Conservation (phyloP, 2,888 invertebrate species). For the Sesia apiformis region DNA sequence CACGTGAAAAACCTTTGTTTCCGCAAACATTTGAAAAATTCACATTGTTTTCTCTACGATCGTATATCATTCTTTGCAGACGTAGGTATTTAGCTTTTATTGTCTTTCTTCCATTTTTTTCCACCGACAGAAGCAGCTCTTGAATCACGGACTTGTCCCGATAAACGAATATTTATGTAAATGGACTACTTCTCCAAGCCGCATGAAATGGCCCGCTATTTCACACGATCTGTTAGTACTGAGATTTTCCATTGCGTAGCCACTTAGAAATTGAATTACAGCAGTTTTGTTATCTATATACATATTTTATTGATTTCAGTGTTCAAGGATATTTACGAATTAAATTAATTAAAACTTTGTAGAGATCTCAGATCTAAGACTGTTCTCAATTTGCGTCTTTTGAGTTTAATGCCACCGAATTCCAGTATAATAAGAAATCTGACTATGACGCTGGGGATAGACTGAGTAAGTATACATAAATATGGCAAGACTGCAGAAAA, state of each 20-base stretch:
- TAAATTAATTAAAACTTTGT: too few relatives aligned
- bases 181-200: conserved; percentile 33
- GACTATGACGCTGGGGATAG: too few relatives aligned
- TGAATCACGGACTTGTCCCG: conserved; percentile 42
- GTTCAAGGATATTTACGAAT: too few relatives aligned
- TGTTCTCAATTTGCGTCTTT: too few relatives aligned
- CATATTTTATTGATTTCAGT: too few relatives aligned
- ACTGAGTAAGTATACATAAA: too few relatives aligned
- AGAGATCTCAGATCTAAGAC: too few relatives aligned
- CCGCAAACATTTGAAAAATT: neutral
- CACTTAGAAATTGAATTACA: conserved; percentile 13
- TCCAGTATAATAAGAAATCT: too few relatives aligned
- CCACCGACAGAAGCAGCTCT: conserved; percentile 31
- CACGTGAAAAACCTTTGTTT: neutral
- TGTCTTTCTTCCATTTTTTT: conserved; percentile 22
- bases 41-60: neutral
- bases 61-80: neutral
- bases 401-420: too few relatives aligned
- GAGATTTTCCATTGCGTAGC: conserved; percentile 32
- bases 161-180: conserved; percentile 63
- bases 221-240: conserved; percentile 20
- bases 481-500: too few relatives aligned
- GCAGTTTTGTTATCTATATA: neutral
- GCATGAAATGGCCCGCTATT: conserved; percentile 37
- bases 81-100: conserved; percentile 12